Evolutionary conservation across 2,113 vertebrate species (phyloP), one percentile per base, ranked within the genome.

Genomic region (Pseudorasbora parva): DNA sequence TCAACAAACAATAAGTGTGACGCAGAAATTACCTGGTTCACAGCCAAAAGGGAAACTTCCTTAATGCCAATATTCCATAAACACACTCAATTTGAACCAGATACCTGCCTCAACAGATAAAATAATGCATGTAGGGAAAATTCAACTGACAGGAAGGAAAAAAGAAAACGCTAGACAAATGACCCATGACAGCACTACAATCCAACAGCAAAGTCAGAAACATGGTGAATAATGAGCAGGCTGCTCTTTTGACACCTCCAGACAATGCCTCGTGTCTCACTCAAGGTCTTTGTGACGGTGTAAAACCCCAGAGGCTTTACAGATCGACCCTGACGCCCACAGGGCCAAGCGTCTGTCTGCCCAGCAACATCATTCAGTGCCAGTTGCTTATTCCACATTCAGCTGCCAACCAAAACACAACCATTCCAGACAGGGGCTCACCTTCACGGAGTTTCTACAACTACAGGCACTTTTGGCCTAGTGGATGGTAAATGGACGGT

Each of bases 201-300:
- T 69, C 47, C 47, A 15, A 19, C 6, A 4, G 62, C 10, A 12
- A 54, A 81, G 64, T 23, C 27, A 17, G 2, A 56, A 37, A 54
- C 78, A 69, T 23, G 21, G 25, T 56, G 64, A 54, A 69, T 69
- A 69, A 69, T 54, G 45, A 81, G 62, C 47, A 3, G 21, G 14
- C 45, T 69, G 47, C 47, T 81, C 62, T 54, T 81, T 37, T 69
- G 78, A 81, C 78, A 81, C 78, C 64, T 69, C n/a, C 45, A 81
- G 30, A 69, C 27, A 84, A 78, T 68, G 76, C 49, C 27, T 37
- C 14, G 30, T 33, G 49, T 78, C 49, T 84, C 74, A 56, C 83
- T 51, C 64, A 72, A 56, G 56, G 56, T 47, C 64, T 78, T 27
- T 4, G 51, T 57, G 47, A 41, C 12, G 19, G 47, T 69, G 64